phyloP scores from a whole-genome alignment of 2,113 vertebrate genomes.

The Parus major region DNA sequence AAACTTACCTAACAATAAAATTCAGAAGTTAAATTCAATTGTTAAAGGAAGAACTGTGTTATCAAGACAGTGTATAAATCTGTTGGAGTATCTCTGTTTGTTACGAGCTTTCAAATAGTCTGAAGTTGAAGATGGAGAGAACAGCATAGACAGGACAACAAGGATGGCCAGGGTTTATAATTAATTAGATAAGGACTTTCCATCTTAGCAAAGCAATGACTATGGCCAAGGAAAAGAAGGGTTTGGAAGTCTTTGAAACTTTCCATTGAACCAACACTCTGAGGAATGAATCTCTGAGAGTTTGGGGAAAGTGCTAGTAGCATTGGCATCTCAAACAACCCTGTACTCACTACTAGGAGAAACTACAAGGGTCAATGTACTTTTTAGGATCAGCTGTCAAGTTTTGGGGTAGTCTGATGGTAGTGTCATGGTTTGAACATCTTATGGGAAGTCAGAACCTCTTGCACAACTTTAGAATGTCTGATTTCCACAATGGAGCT shows the following conservation, averaged over 20 bases:
- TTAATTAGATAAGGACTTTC: not conserved
- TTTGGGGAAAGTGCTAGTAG: accelerated
- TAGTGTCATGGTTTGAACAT: not conserved
- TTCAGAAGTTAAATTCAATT: not conserved
- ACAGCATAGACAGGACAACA: not conserved
- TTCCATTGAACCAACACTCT: not conserved
- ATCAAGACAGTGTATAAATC: not conserved
- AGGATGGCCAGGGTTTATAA: not conserved
- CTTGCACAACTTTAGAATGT: accelerated
- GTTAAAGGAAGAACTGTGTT: not conserved
- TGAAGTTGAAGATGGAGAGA: not conserved
- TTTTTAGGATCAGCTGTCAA: not conserved
- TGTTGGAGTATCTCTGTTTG: not conserved
- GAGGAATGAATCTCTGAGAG: not conserved
- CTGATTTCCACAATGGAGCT: not conserved
- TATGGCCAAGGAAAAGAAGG: not conserved
- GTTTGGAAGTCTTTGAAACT: not conserved
- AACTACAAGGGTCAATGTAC: not conserved
- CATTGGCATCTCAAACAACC: not conserved
- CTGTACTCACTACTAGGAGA: not conserved
- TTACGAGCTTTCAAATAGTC: not conserved
- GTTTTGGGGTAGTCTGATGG: not conserved
- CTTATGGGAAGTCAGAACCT: not conserved
- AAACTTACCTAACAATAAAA: not conserved
- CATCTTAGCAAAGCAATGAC: not conserved